Conservation (phyloP, 2,888 invertebrate genomes). For the Acrobasis repandana region DNA sequence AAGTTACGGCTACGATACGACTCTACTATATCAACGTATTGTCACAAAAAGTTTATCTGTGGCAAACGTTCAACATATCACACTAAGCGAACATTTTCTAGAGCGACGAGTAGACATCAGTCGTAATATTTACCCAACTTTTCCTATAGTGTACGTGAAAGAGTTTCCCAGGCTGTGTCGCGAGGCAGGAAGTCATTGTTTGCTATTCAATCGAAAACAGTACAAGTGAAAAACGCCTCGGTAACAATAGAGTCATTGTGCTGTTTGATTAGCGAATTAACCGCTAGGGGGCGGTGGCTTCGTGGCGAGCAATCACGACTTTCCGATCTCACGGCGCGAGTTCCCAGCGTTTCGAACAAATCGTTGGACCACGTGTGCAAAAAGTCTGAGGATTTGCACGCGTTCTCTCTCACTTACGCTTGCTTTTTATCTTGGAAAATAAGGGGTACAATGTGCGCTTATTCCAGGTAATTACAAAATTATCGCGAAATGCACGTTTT, state of each 20-base stretch:
- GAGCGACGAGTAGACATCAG: constrained; percentile 3
- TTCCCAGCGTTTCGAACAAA: constrained; percentile 64
- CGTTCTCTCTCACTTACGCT: constrained; percentile 21
- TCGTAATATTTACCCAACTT: constrained; percentile 18
- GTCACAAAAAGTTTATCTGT: not conserved
- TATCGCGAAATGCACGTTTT: too few species aligned
- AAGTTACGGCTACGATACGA: too few species aligned
- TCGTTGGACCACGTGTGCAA: constrained; percentile 55
- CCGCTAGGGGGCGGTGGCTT: constrained; percentile 48
- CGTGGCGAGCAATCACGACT: constrained; percentile 72
- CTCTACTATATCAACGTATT: not conserved
- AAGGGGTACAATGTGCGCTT: not conserved
- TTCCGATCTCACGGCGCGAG: constrained; percentile 61
- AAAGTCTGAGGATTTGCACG: constrained; percentile 35
- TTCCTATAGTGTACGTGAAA: constrained; percentile 19
- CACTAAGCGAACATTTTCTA: constrained; percentile 12
- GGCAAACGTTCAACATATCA: not conserved
- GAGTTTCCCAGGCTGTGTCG: constrained; percentile 31
- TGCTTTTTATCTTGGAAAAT: not conserved
- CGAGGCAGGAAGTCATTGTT: constrained; percentile 50
- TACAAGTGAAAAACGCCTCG: constrained; percentile 49
- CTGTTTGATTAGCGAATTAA: constrained; percentile 68
- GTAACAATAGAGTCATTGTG: constrained; percentile 71
- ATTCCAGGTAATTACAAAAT: too few species aligned
- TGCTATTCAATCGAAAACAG: constrained; percentile 52